Base-by-base conservation (phyloP, 1,140 invertebrate species). In the Choristoneura fumiferana region DNA sequence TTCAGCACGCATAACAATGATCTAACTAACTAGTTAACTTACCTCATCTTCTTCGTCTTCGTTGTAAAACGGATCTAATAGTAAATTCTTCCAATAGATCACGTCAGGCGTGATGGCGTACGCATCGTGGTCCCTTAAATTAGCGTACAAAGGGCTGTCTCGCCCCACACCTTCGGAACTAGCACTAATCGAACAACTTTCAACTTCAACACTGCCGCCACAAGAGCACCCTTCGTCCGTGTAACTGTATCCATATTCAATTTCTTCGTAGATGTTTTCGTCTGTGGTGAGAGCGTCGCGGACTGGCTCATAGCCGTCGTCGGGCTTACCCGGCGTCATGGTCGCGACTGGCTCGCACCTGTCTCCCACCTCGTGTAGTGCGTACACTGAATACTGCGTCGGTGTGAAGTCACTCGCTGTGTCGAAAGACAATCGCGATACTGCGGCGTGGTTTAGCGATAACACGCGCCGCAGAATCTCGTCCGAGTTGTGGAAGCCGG, bases 1-100 rank as follows among this genome's bases (percentile, higher is more conserved):
- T 49, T 49, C 43, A 49, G 29, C 43, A 49, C 43, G 43, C 43
- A 49, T 33, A 22, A 18, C 43, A 49, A 49, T 49, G 43, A 49
- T 49, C 43, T 49, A 49, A 49, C 22, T 18, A 29, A 3, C 22
- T 3, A 29, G 22, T 29, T 36, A 35, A 81, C 87, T 81, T 54
- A 90, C 89, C 81, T 89, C 89, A 65, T 90, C 87, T 54, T 90
- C 89, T 62, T 90, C 89, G 53, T 90, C 89, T 15, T 90, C 89
- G 60, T 88, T 89, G 58, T 83, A 89, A 63, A 73, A 85, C 8
- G 89, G 89, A 57, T 90, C 83, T 43, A 81, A 56, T 4, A 90
- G 81, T 12, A 78, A 33, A 63, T 87, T 85, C 78, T 89, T 90
- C 89, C 89, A 90, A 56, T 65, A 85, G 8, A 87, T 78, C 36